Conservation (phyloP, 2,797 vertebrate genomes). For the Lagocephalus sceleratus region DNA sequence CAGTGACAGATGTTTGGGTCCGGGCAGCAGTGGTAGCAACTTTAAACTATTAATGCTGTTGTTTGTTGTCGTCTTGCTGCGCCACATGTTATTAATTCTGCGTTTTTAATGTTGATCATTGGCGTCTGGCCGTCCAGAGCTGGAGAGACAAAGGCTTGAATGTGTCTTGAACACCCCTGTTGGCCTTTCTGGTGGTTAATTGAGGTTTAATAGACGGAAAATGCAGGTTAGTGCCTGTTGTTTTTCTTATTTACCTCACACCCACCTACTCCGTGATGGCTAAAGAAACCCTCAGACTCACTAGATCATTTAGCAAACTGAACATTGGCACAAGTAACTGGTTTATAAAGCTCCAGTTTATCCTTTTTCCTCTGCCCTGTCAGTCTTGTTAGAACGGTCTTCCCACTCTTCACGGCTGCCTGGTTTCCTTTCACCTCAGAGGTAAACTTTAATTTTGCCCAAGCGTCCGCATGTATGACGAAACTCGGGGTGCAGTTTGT, state of each 20-base stretch:
- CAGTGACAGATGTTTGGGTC: constrained; percentile 66
- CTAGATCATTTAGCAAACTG: constrained; percentile 48
- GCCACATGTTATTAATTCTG: too few relatives aligned
- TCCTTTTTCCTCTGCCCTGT: constrained; percentile 24
- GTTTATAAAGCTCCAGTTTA: too few relatives aligned
- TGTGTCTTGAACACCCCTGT: too few relatives aligned
- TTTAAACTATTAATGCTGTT: neutral
- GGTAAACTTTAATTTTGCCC: constrained; percentile 14
- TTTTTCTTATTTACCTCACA: constrained; percentile 14
- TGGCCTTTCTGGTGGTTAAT: constrained; percentile 40
- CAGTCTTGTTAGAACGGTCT: constrained; percentile 47
- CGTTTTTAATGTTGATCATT: constrained; percentile 32
- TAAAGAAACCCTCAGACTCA: constrained; percentile 28
- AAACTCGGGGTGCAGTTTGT: too few relatives aligned
- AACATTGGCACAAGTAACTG: neutral
- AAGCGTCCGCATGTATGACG: too few relatives aligned
- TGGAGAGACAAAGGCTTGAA: constrained; percentile 30
- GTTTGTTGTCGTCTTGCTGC: neutral
- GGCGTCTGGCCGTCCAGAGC: constrained; percentile 32
- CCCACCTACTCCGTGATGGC: constrained; percentile 23
- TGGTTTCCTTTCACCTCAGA: constrained; percentile 45
- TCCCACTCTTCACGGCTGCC: constrained; percentile 40
- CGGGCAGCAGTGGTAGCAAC: neutral
- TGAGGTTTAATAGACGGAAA: constrained; percentile 49
- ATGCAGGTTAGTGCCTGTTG: constrained; percentile 23